Percentiles rank a stretch among this genome's conserved stretches.
phyloP scores from a whole-genome alignment of 1,140 invertebrate genomes.

The Aphaenogaster floridana region DNA sequence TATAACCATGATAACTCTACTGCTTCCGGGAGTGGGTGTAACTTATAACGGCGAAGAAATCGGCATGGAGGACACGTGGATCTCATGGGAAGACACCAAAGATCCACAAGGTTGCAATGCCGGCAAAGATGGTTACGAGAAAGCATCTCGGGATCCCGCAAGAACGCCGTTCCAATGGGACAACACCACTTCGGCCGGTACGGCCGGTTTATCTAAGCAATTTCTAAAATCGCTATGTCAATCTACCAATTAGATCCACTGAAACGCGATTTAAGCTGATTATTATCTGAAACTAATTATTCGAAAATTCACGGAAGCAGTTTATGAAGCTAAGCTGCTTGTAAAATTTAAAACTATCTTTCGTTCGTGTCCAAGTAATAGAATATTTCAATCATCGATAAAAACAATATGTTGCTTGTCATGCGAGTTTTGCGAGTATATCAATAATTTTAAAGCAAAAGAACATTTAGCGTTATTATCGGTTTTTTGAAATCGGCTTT shows the following conservation, averaged over 20 bases:
- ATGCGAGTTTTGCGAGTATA: neutral
- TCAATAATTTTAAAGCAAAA: neutral
- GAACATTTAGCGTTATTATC: neutral
- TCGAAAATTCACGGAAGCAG: conserved; percentile 1
- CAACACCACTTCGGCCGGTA: conserved; percentile 87
- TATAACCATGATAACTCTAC: conserved; percentile 89
- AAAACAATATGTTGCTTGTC: neutral
- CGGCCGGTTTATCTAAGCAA: neutral
- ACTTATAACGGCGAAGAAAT: conserved; percentile 93
- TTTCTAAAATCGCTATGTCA: conserved; percentile 6
- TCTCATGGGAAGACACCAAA: conserved; percentile 80
- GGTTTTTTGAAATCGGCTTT: neutral
- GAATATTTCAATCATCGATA: neutral
- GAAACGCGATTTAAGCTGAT: neutral
- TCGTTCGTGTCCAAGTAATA: neutral
- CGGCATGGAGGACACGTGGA: conserved; percentile 88
- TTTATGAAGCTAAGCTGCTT: neutral
- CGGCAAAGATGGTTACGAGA: conserved; percentile 79
- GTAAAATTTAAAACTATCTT: neutral
- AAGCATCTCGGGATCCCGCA: conserved; percentile 87
- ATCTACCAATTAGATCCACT: neutral
- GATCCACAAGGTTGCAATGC: conserved; percentile 80
- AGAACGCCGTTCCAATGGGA: conserved; percentile 93
- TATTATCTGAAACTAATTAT: neutral
- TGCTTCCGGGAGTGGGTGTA: conserved; percentile 91